phyloP scores from a whole-genome alignment of 2,113 vertebrate species.

The Halichoeres trimaculatus region DNA sequence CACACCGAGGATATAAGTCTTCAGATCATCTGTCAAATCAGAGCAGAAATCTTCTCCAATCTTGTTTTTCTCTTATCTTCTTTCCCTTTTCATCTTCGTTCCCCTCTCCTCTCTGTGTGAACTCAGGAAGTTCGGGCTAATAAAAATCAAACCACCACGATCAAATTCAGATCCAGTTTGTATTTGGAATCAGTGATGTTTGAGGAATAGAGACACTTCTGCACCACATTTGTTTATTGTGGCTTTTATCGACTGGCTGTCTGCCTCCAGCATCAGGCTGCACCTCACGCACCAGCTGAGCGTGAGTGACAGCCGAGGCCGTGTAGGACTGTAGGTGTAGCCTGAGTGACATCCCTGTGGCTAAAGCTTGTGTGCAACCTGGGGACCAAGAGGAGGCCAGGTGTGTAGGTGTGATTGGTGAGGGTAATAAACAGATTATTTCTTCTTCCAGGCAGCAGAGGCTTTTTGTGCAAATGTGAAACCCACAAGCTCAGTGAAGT shows the following conservation, averaged over 20 bases:
- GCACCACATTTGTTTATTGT: slow-evolving; percentile 40
- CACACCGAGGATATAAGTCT: slow-evolving; percentile 29
- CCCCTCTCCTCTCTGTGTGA: slow-evolving; percentile 10
- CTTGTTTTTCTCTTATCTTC: slow-evolving; percentile 23
- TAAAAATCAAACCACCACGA: slow-evolving; percentile 17
- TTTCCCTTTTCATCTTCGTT: slow-evolving; percentile 17
- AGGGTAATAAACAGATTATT: slow-evolving; percentile 43
- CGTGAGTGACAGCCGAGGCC: slow-evolving; percentile 57
- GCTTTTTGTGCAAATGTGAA: slow-evolving; percentile 29
- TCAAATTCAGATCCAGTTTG: slow-evolving; percentile 18
- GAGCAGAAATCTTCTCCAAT: slow-evolving; percentile 1
- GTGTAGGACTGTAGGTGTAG: slow-evolving; percentile 39
- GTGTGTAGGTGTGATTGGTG: slow-evolving; percentile 54
- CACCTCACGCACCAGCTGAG: slow-evolving; percentile 22
- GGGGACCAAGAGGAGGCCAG: slow-evolving; percentile 47
- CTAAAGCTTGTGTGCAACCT: slow-evolving; percentile 42
- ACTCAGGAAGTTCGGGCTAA: slow-evolving; percentile 16
- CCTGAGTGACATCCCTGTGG: slow-evolving; percentile 58
- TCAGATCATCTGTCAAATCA: slow-evolving; percentile 56
- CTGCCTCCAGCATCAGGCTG: slow-evolving; percentile 34
- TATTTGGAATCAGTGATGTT: slow-evolving; percentile 34
- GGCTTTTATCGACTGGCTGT: slow-evolving; percentile 28
- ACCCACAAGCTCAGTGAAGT: slow-evolving; percentile 9
- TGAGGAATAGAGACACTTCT: slow-evolving; percentile 37
- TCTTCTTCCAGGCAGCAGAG: slow-evolving; percentile 21